Base-by-base conservation (phyloP, 2,888 invertebrate genomes). In the Scaptomyza caliginosa region DNA sequence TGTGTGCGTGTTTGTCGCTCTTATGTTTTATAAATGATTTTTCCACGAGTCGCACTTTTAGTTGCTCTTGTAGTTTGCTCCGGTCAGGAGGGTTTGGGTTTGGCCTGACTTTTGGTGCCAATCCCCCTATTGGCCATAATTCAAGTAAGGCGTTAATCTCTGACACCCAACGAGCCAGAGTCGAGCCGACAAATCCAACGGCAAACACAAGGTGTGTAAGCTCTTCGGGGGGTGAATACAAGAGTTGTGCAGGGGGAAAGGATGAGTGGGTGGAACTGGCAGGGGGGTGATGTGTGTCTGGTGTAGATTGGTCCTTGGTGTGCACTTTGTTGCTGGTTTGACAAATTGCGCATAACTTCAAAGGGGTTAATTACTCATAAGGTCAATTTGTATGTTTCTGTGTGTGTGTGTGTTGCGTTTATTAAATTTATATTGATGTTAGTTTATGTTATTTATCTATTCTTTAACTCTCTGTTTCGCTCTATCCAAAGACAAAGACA, bases 21-120 rank as follows among this genome's bases (percentile, higher is more conserved):
- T 84, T 72, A 82, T 84, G 79, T 82, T 79, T 82, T 85, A 81
- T 79, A 85, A 82, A 81, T 67, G 81, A 79, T 85, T 81, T 71
- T 77, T 74, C 52, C 66, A 67, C 67, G 67, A 67, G 45, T 56
- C 63, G 67, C 34, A 43, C 55, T 70, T 69, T 76, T 64, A 59
- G 52, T 65, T 73, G 48, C 58, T 39, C 36, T 42, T 43, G 79
- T 67, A 77, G 64, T 69, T 79, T 58, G 59, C 42, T 45, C 17
- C 51, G 54, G 49, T 38, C 36, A 16, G 13, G 4, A 21, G 26
- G 36, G n/a, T n/a, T n/a, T n/a, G 40, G 62, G 48, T 16, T 24
- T 10, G 45, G 50, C 43, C 39, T 3, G 54, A 38, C 64, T 52
- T 36, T 28, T 58, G 68, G 30, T 26, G 63, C 57, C n/a, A n/a